Percentiles rank a stretch among this genome's conserved stretches.
phyloP scores from a whole-genome alignment of 2,797 vertebrate genomes.

The Melanogrammus aeglefinus region DNA sequence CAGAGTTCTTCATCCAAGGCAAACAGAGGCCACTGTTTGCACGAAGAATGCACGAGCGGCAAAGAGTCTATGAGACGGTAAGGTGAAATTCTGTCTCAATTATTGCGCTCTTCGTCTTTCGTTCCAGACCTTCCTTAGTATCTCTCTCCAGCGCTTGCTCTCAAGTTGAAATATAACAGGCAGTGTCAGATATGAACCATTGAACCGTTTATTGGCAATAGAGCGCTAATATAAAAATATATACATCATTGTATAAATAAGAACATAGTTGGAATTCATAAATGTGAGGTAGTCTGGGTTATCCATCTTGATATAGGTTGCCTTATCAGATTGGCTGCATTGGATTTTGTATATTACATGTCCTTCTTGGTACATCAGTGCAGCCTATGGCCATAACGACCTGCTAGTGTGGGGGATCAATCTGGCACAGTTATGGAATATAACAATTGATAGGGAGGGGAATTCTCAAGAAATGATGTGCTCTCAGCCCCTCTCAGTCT shows the following conservation, averaged over 20 bases:
- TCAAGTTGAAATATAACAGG: not conserved
- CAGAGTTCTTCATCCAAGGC: constrained; percentile 35
- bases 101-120: not conserved
- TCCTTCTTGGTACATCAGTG: not conserved
- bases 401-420: not conserved
- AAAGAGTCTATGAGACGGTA: constrained; percentile 45
- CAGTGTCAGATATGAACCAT: not conserved
- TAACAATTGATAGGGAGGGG: not conserved
- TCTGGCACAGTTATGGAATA: not conserved
- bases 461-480: not conserved
- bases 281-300: not conserved
- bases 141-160: not conserved
- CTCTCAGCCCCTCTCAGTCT: not conserved
- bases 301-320: not conserved
- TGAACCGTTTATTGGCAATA: not conserved
- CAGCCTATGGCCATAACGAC: not conserved
- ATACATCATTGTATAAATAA: not conserved
- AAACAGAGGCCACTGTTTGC: constrained; percentile 56
- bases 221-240: no score
- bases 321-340: not conserved
- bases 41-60: constrained; percentile 50
- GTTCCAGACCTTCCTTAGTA: not conserved
- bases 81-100: constrained; percentile 10
- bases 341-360: no score
- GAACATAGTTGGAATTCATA: not conserved